phyloP scores from a whole-genome alignment of 2,888 invertebrate genomes.

The Apamea anceps region DNA sequence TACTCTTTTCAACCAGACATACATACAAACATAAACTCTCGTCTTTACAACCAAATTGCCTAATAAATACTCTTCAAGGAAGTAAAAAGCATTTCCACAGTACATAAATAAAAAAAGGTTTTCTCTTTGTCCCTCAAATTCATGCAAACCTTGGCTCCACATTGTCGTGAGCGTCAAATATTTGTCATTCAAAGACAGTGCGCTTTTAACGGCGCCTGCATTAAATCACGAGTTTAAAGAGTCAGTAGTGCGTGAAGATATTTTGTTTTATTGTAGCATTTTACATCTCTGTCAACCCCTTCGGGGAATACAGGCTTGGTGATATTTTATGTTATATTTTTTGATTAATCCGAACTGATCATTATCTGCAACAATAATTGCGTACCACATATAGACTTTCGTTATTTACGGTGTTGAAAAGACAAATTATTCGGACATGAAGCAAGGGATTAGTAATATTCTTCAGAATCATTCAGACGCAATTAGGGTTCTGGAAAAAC shows the following conservation, averaged over 20 bases:
- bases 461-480: not conserved
- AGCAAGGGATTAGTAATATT: not conserved
- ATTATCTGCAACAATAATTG: not conserved
- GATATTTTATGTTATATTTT: no score
- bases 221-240: constrained; percentile 20
- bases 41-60: not conserved
- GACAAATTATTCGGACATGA: not conserved
- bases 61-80: not conserved
- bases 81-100: not conserved
- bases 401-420: not conserved
- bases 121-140: constrained; percentile 39
- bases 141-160: constrained; percentile 16
- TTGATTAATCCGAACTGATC: not conserved
- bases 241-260: constrained; percentile 6
- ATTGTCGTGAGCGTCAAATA: constrained; percentile 21
- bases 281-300: not conserved
- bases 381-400: not conserved
- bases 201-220: constrained; percentile 43
- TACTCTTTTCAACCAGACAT: not conserved
- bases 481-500: not conserved
- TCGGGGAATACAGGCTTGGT: no score
- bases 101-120: not conserved
- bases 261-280: constrained; percentile 6
- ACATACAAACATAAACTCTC: not conserved
- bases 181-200: constrained; percentile 39